Base-by-base conservation (phyloP, 2,113 vertebrate species). In the Cepphus grylle region DNA sequence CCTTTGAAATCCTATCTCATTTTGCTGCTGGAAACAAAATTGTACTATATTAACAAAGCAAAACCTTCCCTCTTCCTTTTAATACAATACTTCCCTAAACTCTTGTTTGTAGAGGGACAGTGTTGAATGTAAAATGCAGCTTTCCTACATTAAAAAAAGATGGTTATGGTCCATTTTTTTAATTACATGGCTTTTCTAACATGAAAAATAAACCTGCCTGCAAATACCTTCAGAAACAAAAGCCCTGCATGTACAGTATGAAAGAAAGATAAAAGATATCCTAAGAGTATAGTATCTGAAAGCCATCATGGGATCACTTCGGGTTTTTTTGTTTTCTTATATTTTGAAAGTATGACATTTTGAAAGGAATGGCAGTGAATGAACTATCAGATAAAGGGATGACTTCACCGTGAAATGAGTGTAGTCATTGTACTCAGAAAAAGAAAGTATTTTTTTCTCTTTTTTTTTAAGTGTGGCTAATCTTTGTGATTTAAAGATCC, bases 341-440 rank as follows among this genome's bases (percentile, higher is more conserved):
- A 56, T 58, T 97, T 95, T 92, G 83, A 87, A 85, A 69, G 77
- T 59, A 59, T 97, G 92, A 97, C 77, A 95, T 92, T 97, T 95
- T 84, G 94, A 93, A 70, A 96, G 95, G 91, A 95, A 96, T 92
- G 67, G 83, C 72, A 93, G 50, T 52, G 69, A 94, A 96, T 91
- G 71, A 97, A 96, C 94, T 86, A 95, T 80, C 77, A 96, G 73
- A 96, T 86, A 96, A 96, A 95, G 92, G 80, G 93, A 96, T 92
- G 61, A 94, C 69, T 96, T 95, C 82, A 92, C 65, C 38, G 16
- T 87, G 65, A 91, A 96, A 97, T 91, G 19, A 95, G 53, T 67
- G 65, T 11, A 97, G 83, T 90, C 83, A 88, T 26, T 80, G 71
- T 94, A 56, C 52, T 96, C 49, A 88, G 67, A 76, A 94, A 52